Evolutionary conservation across 2,888 invertebrate genomes (phyloP), one percentile per base, ranked within the genome.

Genomic region (Megalurothrips usitatus): DNA sequence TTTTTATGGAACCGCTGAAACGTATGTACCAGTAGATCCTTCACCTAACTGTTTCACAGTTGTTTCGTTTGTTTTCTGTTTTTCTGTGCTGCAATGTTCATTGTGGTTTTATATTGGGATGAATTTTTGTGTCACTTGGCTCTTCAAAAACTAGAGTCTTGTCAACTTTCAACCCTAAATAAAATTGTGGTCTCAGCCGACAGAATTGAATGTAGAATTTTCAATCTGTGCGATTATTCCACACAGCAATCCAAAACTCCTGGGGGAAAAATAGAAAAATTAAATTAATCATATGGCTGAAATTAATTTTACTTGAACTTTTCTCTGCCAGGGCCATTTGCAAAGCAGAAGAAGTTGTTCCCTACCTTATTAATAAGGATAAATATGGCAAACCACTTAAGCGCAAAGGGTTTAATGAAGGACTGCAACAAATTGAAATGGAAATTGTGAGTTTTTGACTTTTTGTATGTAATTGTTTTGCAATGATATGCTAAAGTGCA

Each of bases 1-100:
- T 86, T 98, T 98, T 89, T 98, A 96, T 88, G 98, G 97, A 0
- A 98, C 97, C 0, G 94, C 95, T 84, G 97, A 98, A 90, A 95
- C 94, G 95, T 95, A 89, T 93, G 94, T 91, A 82, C 26, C 34
- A 43, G 6, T 82, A 75, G 79, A 58, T n/a, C n/a, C 58, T 58
- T 58, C 52, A 58, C n/a, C 6, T 10, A 43, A 43, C 34, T 43
- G 34, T 6, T 4, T 43, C 6, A 6, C 6, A 43, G 6, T 43
- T 58, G 58, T 58, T 58, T 0, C 58, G 6, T 3, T 52, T 52
- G 1, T 52, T 17, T 52, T 6, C 17, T 52, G 19, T 17, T 14
- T 14, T 17, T 58, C 58, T 14, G 14, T 58, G 6, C 0, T 14
- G 6, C 58, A 17, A 14, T 19, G 10, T 58, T 9, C 58, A 14